Percentiles rank a stretch among this genome's conserved stretches.
These are phyloP conservation scores for Cyaniris semiargus DNA, from an alignment of 2,888 invertebrate genomes.

Conservation along the genomic window DNA sequence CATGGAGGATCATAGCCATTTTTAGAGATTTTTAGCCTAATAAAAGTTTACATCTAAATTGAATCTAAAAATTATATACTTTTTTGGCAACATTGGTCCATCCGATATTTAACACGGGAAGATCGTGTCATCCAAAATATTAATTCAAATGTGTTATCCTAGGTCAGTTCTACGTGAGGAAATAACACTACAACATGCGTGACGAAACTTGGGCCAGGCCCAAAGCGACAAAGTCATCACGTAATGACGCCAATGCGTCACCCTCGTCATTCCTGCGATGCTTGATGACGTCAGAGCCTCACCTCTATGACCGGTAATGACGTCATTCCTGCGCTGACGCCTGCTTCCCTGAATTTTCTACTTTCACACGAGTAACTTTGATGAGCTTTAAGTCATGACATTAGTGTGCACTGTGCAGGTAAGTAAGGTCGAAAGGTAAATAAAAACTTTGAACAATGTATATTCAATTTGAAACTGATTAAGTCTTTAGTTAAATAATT, in stretches of 20 bases:
- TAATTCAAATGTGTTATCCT: not conserved
- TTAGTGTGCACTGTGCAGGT: not conserved
- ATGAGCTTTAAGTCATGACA: not conserved
- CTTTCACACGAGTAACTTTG: not conserved
- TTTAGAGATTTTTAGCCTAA: too few relatives aligned
- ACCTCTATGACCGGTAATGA: too few relatives aligned
- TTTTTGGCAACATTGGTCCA: too few relatives aligned
- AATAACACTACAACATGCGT: not conserved
- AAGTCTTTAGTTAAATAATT: too few relatives aligned
- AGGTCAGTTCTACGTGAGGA: not conserved
- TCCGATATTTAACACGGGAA: too few relatives aligned
- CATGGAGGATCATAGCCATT: too few relatives aligned
- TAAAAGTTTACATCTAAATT: too few relatives aligned
- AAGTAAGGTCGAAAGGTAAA: not conserved
- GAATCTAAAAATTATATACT: too few relatives aligned
- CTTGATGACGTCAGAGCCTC: not conserved
- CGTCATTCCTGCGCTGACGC: not conserved
- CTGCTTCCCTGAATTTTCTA: not conserved
- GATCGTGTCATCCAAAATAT: not conserved
- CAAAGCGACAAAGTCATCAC: not conserved
- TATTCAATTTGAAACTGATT: not conserved
- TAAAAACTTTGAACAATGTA: not conserved
- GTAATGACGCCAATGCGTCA: not conserved
- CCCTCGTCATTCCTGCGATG: not conserved
- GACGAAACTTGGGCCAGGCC: not conserved